Evolutionary conservation across 2,113 vertebrate species (phyloP).

Genomic region (Elephas maximus): DNA sequence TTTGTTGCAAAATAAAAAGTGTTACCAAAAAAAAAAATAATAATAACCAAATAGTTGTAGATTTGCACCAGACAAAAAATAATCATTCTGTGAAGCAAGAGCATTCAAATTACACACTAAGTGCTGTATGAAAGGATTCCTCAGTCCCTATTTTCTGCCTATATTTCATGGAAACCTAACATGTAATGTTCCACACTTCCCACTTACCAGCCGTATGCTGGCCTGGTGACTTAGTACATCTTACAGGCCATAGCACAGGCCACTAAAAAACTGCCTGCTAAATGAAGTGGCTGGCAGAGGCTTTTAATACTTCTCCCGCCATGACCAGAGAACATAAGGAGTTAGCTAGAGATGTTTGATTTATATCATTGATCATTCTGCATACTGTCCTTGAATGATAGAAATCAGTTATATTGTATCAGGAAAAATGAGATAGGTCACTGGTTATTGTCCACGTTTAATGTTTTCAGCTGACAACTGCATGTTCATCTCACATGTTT

Average conservation of each 20-base stretch:
- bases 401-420: neutral
- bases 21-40: neutral
- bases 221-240: neutral
- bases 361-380: neutral
- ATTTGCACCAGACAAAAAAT: neutral
- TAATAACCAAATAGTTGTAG: neutral
- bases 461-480: neutral
- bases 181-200: neutral
- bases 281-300: neutral
- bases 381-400: neutral
- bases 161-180: neutral
- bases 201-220: neutral
- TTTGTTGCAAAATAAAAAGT: neutral
- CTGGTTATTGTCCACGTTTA: neutral
- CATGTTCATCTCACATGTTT: neutral
- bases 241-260: neutral
- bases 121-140: neutral
- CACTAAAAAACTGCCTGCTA: neutral
- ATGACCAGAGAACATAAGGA: neutral
- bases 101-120: neutral
- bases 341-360: neutral
- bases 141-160: neutral
- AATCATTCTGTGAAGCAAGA: neutral
- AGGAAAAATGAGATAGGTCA: neutral
- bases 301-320: neutral